These are phyloP conservation scores for Pomatostomus ruficeps DNA, from an alignment of 2,113 vertebrate species.

Conservation along the genomic window DNA sequence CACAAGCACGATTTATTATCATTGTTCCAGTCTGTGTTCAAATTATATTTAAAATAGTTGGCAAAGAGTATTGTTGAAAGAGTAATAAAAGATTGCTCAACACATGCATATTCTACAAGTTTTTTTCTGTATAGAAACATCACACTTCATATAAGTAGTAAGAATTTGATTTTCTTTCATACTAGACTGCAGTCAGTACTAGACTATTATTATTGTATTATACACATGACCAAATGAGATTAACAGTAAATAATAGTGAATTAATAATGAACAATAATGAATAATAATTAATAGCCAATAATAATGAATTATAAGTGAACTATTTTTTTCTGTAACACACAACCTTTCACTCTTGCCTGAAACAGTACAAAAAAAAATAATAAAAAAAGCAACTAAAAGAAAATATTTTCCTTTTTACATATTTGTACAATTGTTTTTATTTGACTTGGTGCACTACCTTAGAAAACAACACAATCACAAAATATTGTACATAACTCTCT, in stretches of 20 bases:
- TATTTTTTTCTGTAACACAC: neutral
- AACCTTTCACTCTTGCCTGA: neutral
- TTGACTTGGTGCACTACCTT: neutral
- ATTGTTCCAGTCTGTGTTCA: neutral
- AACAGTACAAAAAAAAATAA: neutral
- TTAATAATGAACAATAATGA: neutral
- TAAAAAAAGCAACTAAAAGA: neutral
- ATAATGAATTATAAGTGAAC: neutral
- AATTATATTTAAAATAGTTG: conserved; percentile 8
- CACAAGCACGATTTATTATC: neutral
- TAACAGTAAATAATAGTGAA: neutral
- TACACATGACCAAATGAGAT: neutral
- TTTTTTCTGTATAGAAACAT: neutral
- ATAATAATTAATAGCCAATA: neutral
- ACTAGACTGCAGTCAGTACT: neutral
- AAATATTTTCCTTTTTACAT: neutral
- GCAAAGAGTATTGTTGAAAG: neutral
- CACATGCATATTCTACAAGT: neutral
- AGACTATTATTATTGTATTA: neutral
- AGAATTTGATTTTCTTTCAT: neutral
- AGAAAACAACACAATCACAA: neutral
- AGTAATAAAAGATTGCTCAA: neutral
- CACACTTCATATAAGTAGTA: neutral
- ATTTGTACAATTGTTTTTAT: neutral
- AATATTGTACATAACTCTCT: neutral